Evolutionary conservation across 2,113 vertebrate species (phyloP), one percentile per base, ranked within the genome.

Genomic region (Chloroceryle aenea): DNA sequence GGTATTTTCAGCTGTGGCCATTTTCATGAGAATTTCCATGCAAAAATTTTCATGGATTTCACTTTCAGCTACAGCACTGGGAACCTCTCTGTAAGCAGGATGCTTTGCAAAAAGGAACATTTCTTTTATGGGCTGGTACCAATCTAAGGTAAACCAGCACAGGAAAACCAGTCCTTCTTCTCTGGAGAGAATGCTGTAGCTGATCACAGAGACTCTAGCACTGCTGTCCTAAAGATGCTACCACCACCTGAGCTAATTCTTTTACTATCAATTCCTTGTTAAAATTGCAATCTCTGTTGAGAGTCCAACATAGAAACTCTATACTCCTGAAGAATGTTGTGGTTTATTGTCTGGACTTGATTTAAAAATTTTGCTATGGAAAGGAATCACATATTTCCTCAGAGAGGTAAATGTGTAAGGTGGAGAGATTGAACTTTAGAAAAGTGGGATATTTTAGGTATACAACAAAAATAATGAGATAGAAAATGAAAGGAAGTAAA

Each of bases 11-110:
- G 52, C 36, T 59, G 63, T 67, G 40, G 52, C 4, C 26, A 95
- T 80, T 91, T 93, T 95, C 56, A 84, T 94, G 85, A 91, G 81
- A 91, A 94, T 40, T 93, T 88, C 75, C 38, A 80, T 27, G 32
- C 21, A 90, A 73, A 82, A 67, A 9, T 14, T 27, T 43, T 71
- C 55, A 84, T 13, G 29, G 32, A 50, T 86, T 83, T 90, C 43
- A 87, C 27, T 85, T 85, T 83, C 58, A 83, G 23, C 7, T 34
- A 7, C 48, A n/a, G 79, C 68, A 34, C 48, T 43, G 68, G 29
- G 36, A 80, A 72, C 30, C 23, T 73, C 38, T 71, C 64, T 85
- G 23, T 47, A 52, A 80, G 59, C 47, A 75, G 48, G 29, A 87
- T 43, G 50, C 16, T 77, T 69, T 73, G 47, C 21, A 79, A 59